Percentiles rank a stretch among this genome's conserved stretches.
Evolutionary conservation across 2,797 vertebrate species (phyloP).

Genomic region (Xenentodon cancila): DNA sequence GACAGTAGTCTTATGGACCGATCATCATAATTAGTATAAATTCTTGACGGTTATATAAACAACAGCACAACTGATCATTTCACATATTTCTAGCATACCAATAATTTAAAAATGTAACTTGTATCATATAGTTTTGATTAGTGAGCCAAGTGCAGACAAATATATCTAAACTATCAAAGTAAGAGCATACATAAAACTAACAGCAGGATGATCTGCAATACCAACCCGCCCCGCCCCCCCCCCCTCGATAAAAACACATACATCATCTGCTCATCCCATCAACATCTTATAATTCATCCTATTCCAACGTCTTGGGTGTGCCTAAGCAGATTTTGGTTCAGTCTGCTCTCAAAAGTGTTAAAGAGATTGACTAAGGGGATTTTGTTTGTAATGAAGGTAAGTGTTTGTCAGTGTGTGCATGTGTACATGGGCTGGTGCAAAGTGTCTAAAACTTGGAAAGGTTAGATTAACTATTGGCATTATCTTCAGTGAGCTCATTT

Average conservation of each 20-base stretch:
- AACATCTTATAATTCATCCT: conserved; percentile 56
- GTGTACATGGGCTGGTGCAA: conserved; percentile 26
- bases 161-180: too few relatives aligned
- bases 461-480: conserved; percentile 68
- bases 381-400: conserved; percentile 49
- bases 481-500: conserved; percentile 76
- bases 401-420: conserved; percentile 35
- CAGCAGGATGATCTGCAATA: too few relatives aligned
- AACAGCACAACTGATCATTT: too few relatives aligned
- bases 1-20: too few relatives aligned
- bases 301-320: conserved; percentile 51
- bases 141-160: too few relatives aligned
- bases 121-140: too few relatives aligned
- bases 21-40: too few relatives aligned
- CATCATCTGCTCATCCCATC: conserved; percentile 61
- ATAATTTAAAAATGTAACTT: too few relatives aligned
- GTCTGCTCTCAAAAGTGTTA: conserved; percentile 78
- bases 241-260: conserved; percentile 36
- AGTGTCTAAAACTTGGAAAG: conserved; percentile 66
- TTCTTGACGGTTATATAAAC: too few relatives aligned
- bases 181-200: too few relatives aligned
- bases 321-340: conserved; percentile 81
- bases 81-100: too few relatives aligned
- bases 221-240: too few relatives aligned
- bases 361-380: conserved; percentile 68